A percentile compares a stretch with the other conserved stretches of the same genome.
Evolutionary conservation across 1,140 invertebrate genomes (phyloP).

Genomic region (Trigoniulus corallinus): DNA sequence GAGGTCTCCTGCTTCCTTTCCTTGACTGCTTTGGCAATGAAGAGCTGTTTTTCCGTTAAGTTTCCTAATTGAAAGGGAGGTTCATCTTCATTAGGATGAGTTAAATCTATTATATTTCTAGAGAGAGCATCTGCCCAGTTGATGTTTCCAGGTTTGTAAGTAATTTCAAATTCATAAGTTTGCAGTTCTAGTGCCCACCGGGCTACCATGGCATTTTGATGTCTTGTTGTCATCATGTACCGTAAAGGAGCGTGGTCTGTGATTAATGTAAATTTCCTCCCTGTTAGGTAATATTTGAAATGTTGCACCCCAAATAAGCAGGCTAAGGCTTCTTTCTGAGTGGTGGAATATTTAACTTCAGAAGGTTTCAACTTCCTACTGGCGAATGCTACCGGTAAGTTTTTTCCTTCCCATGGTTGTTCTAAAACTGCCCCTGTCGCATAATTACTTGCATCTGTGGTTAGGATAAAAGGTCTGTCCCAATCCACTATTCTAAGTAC

Average conservation of each 20-base stretch:
- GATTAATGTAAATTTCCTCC: not conserved
- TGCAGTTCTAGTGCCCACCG: not conserved
- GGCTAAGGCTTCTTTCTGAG: not conserved
- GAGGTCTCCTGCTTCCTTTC: too few species aligned
- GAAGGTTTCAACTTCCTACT: not conserved
- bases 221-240: not conserved
- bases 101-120: too few species aligned
- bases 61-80: too few species aligned
- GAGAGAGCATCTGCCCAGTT: not conserved
- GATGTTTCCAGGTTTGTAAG: not conserved
- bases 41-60: too few species aligned
- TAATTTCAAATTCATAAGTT: not conserved
- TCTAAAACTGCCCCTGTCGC: not conserved
- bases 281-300: not conserved
- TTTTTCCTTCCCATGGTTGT: not conserved
- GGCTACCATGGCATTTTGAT: not conserved
- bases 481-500: not conserved
- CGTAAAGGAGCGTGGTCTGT: not conserved
- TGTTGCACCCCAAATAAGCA: not conserved
- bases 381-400: not conserved
- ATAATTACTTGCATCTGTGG: not conserved
- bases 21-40: too few species aligned
- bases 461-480: too few species aligned
- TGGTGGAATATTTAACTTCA: not conserved
- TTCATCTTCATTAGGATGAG: too few species aligned